These are phyloP conservation scores for Rhagonycha lutea DNA, from an alignment of 2,888 invertebrate genomes.

Conservation along the genomic window DNA sequence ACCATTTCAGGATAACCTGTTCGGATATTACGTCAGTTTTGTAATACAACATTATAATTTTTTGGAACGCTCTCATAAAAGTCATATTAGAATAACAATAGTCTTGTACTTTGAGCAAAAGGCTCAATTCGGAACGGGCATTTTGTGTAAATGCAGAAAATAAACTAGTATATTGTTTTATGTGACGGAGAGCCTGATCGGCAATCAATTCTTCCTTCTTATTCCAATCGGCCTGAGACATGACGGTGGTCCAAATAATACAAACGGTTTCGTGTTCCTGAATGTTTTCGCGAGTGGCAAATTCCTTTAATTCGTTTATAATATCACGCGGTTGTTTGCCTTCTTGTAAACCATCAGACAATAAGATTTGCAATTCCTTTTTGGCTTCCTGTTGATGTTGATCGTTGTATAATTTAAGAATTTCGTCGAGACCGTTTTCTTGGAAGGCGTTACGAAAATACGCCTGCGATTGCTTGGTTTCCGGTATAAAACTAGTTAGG, in stretches of 20 bases:
- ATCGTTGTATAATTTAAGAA: slow-evolving; percentile 75
- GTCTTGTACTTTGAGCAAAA: slow-evolving; percentile 92
- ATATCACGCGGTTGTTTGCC: slow-evolving; percentile 86
- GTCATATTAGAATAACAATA: slow-evolving; percentile 99
- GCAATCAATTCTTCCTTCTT: slow-evolving; percentile 96
- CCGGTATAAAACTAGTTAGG: slow-evolving; percentile 91
- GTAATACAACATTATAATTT: slow-evolving; percentile 94
- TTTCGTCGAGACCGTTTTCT: slow-evolving; percentile 56
- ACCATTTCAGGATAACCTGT: slow-evolving; percentile 95
- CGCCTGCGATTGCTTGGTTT: slow-evolving; percentile 91
- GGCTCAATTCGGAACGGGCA: slow-evolving; percentile 83
- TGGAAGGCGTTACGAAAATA: slow-evolving; percentile 70
- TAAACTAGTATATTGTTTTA: slow-evolving; percentile 83
- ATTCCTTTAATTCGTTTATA: slow-evolving; percentile 83
- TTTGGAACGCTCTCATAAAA: slow-evolving; percentile 98
- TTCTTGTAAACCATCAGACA: slow-evolving; percentile 86
- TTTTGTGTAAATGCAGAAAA: slow-evolving; percentile 86
- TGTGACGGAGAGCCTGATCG: slow-evolving; percentile 91
- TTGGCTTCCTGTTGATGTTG: slow-evolving; percentile 85
- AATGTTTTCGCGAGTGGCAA: slow-evolving; percentile 80
- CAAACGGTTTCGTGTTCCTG: slow-evolving; percentile 80
- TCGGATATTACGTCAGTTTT: slow-evolving; percentile 95
- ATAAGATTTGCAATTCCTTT: slow-evolving; percentile 72
- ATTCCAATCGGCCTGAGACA: slow-evolving; percentile 97
- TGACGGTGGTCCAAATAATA: slow-evolving; percentile 86